Conservation (phyloP, 2,113 vertebrate species). For the Melanerpes formicivorus region DNA sequence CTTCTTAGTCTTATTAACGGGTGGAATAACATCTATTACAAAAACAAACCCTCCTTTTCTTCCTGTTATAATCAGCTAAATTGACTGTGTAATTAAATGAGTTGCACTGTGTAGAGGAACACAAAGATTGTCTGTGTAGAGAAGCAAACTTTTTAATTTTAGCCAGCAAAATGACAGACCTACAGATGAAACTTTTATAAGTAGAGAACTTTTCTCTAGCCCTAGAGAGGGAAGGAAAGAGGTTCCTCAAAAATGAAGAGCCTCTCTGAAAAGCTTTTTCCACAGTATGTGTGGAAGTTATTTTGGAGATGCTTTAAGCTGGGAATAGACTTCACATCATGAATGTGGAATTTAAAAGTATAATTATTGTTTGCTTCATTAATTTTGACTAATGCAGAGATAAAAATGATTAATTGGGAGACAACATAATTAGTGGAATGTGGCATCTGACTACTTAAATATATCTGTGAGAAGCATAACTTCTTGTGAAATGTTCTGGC, state of each 20-base stretch:
- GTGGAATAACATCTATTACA: background rate
- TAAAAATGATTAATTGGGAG: slow-evolving; percentile 40
- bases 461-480: background rate
- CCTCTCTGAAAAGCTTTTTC: background rate
- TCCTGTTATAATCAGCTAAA: slow-evolving; percentile 28
- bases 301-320: background rate
- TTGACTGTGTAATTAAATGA: slow-evolving; percentile 40
- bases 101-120: background rate
- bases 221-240: background rate
- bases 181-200: background rate
- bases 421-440: slow-evolving; percentile 13
- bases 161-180: background rate
- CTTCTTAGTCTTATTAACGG: background rate
- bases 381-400: slow-evolving; percentile 44
- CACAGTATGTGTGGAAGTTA: background rate
- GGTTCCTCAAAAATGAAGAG: background rate
- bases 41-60: slow-evolving; percentile 15
- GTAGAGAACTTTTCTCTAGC: background rate
- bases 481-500: background rate
- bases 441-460: slow-evolving; percentile 17
- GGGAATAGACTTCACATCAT: background rate
- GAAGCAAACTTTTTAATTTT: background rate
- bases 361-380: slow-evolving; percentile 18
- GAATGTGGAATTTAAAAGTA: background rate
- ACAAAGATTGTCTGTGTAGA: background rate